Evolutionary conservation across 1,140 invertebrate genomes (phyloP).

Genomic region (Druon quercuslanigerum): DNA sequence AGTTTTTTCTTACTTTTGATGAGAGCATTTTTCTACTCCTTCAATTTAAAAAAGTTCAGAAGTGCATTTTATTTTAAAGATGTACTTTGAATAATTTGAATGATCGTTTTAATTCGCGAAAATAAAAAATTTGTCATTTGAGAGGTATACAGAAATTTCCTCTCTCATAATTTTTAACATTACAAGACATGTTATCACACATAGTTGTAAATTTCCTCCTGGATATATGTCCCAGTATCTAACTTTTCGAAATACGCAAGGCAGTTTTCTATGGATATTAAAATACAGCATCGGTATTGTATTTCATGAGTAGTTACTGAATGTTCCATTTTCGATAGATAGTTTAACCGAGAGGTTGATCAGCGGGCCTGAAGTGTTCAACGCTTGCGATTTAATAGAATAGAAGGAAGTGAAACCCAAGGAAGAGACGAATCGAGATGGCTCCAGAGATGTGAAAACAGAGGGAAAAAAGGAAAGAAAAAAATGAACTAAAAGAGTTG

Average conservation of each 20-base stretch:
- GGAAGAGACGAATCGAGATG: constrained; percentile 3
- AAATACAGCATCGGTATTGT: constrained; percentile 1
- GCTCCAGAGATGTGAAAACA: constrained; percentile 12
- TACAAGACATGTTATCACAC: no score
- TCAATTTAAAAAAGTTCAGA: no score
- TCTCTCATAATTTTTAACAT: no score
- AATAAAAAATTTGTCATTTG: no score
- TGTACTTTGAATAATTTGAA: no score
- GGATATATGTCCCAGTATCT: no score
- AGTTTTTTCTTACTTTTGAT: no score
- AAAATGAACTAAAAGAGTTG: constrained; percentile 33
- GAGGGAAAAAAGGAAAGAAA: constrained; percentile 8
- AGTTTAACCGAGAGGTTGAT: constrained; percentile 26
- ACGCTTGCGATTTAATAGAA: constrained; percentile 31
- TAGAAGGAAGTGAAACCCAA: constrained; percentile 32
- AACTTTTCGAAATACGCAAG: not conserved
- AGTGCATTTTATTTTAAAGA: no score
- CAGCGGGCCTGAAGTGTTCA: constrained; percentile 25
- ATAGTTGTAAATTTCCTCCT: no score
- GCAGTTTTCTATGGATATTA: not conserved
- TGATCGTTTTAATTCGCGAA: no score
- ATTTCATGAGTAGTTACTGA: constrained; percentile 13
- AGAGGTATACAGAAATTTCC: no score
- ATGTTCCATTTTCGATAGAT: constrained; percentile 19
- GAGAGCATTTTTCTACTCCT: no score